phyloP scores from a whole-genome alignment of 1,140 invertebrate species.

The Euglossa dilemma region DNA sequence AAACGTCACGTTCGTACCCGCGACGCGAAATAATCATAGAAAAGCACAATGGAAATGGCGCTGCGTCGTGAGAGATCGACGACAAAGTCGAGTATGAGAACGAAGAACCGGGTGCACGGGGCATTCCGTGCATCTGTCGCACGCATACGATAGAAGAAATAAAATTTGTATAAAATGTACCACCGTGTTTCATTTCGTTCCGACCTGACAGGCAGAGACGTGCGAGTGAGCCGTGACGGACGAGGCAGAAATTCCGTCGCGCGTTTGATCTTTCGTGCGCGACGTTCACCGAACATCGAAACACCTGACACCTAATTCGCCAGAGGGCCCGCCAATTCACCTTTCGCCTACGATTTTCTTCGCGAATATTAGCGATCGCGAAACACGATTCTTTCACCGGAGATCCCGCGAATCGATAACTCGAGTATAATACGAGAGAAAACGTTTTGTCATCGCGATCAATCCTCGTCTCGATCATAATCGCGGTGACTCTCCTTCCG shows the following conservation, averaged over 20 bases:
- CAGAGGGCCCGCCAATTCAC: slow-evolving; percentile 14
- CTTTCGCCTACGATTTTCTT: slow-evolving; percentile 23
- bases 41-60: background rate
- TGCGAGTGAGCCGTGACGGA: too few relatives aligned
- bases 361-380: slow-evolving; percentile 34
- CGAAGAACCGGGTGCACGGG: background rate
- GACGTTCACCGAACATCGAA: background rate
- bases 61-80: background rate
- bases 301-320: slow-evolving; percentile 11
- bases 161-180: slow-evolving; percentile 28
- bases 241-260: background rate
- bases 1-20: background rate
- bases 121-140: slow-evolving; percentile 5
- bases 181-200: background rate
- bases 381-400: background rate
- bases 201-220: background rate
- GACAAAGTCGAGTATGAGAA: background rate
- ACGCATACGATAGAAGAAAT: slow-evolving; percentile 7
- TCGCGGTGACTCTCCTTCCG: slow-evolving; percentile 6
- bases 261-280: background rate
- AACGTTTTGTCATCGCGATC: background rate
- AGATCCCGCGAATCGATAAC: background rate
- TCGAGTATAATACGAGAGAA: background rate
- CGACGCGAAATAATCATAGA: background rate
- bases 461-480: background rate